Percentiles rank a stretch among this genome's conserved stretches.
Evolutionary conservation across 2,797 vertebrate species (phyloP).

Genomic region (Zalophus californianus): DNA sequence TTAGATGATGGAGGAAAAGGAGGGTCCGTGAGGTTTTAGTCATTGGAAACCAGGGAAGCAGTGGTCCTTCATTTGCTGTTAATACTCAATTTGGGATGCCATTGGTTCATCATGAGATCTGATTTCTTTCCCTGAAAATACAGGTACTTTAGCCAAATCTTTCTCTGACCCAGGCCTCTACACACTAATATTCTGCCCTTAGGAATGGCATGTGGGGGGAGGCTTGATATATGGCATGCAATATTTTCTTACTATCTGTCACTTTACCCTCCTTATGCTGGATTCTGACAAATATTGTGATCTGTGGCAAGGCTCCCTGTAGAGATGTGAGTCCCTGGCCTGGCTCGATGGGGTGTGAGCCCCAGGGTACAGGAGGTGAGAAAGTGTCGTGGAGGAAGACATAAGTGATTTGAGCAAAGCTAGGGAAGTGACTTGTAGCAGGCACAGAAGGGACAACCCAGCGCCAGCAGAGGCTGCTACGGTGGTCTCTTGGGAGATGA

Average conservation of each 20-base stretch:
- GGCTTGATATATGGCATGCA: neutral
- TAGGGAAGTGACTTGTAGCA: neutral
- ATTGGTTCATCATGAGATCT: neutral
- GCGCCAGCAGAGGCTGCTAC: neutral
- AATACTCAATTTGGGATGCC: neutral
- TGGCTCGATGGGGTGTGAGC: neutral
- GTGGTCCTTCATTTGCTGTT: neutral
- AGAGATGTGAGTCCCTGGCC: neutral
- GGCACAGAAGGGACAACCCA: rapidly evolving
- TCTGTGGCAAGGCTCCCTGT: neutral
- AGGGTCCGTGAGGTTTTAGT: neutral
- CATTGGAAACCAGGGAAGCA: rapidly evolving
- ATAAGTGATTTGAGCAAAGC: neutral
- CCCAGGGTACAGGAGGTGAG: neutral
- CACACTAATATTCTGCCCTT: rapidly evolving
- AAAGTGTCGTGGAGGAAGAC: neutral
- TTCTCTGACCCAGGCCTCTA: neutral
- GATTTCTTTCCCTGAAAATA: neutral
- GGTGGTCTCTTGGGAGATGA: neutral
- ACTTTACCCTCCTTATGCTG: neutral
- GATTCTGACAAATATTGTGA: neutral
- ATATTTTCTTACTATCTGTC: neutral
- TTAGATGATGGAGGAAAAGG: neutral
- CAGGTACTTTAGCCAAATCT: neutral
- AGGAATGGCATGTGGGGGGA: too few species aligned